Conservation (phyloP, 2,888 invertebrate genomes). For the Sinelater perroti region DNA sequence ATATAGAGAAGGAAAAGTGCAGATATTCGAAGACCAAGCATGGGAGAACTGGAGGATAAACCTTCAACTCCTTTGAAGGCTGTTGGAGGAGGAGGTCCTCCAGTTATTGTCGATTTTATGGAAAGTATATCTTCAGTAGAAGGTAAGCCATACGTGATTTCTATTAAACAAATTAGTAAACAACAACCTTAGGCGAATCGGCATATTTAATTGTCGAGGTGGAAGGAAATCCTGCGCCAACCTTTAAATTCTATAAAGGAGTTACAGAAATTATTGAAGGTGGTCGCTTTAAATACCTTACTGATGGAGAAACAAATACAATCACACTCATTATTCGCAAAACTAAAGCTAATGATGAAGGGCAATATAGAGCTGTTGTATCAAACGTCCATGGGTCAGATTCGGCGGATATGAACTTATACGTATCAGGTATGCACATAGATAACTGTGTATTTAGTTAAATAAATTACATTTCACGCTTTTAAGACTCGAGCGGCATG, state of each 20-base stretch:
- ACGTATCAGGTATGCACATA: conserved; percentile 82
- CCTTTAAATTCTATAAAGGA: conserved; percentile 95
- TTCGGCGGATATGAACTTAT: conserved; percentile 93
- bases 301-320: conserved; percentile 91
- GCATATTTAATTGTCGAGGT: conserved; percentile 93
- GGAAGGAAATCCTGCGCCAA: conserved; percentile 93
- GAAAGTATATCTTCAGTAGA: conserved; percentile 96
- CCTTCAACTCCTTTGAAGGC: conserved; percentile 88
- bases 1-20: conserved; percentile 84
- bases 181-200: conserved; percentile 75
- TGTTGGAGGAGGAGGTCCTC: conserved; percentile 77
- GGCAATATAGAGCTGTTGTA: conserved; percentile 91
- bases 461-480: background rate
- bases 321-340: conserved; percentile 96
- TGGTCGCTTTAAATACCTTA: conserved; percentile 93
- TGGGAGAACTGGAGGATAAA: conserved; percentile 90
- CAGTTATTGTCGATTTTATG: conserved; percentile 90
- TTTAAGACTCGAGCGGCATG: conserved; percentile 91
- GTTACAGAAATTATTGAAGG: conserved; percentile 93
- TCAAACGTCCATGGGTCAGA: conserved; percentile 96
- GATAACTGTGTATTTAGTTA: background rate
- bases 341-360: conserved; percentile 96
- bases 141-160: conserved; percentile 67
- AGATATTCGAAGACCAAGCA: conserved; percentile 88
- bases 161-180: background rate